Evolutionary conservation across 2,113 vertebrate species (phyloP).

Genomic region (Ciconia stormi): DNA sequence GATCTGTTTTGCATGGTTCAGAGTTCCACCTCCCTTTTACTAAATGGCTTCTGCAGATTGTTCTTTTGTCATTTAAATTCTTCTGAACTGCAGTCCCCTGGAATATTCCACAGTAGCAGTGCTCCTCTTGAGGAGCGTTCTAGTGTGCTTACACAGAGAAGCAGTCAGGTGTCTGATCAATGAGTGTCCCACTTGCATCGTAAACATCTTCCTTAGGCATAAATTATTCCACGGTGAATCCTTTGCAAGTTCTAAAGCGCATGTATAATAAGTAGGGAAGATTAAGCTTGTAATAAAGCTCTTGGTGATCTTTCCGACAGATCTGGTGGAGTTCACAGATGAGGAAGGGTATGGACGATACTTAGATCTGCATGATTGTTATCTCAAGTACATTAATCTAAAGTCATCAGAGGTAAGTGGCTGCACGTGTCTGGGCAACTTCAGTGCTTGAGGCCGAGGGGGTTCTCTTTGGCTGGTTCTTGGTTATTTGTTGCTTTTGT

Average conservation of each 20-base stretch:
- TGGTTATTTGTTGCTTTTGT: neutral
- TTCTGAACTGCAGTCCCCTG: neutral
- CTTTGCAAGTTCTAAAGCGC: neutral
- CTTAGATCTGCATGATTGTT: slow-evolving; percentile 96
- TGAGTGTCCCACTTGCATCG: neutral
- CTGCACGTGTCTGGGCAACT: neutral
- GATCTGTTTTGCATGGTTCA: neutral
- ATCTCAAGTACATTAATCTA: slow-evolving; percentile 95
- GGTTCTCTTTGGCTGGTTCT: neutral
- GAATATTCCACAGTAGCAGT: neutral
- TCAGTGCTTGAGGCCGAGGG: neutral
- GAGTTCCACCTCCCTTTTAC: neutral
- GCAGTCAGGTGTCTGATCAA: neutral
- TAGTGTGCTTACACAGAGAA: neutral
- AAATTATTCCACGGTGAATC: neutral
- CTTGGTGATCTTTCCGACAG: slow-evolving; percentile 54
- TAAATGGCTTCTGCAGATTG: neutral
- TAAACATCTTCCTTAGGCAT: neutral
- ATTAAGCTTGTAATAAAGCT: neutral
- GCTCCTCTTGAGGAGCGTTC: neutral
- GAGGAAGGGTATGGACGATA: slow-evolving; percentile 97
- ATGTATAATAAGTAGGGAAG: neutral
- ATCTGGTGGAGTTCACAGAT: slow-evolving; percentile 96
- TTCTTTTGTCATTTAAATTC: neutral
- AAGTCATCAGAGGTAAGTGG: slow-evolving; percentile 88